Percentiles rank a stretch among this genome's conserved stretches.
These are phyloP conservation scores for Folsomia candida DNA, from an alignment of 2,888 invertebrate species.

Conservation along the genomic window DNA sequence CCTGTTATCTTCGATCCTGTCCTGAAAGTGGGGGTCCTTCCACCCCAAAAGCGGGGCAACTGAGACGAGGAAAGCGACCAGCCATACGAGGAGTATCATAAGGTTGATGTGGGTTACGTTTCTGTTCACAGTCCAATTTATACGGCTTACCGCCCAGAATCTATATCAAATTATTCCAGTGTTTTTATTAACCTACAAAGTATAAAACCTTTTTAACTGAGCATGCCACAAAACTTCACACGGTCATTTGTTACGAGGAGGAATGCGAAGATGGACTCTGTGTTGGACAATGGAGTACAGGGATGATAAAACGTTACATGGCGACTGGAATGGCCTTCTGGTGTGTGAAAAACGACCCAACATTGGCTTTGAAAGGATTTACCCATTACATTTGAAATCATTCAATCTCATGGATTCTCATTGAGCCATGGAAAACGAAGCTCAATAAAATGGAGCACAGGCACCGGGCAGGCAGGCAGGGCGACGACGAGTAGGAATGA, in stretches of 20 bases:
- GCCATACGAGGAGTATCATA: conserved; percentile 82
- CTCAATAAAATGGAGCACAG: not conserved
- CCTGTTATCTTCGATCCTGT: conserved; percentile 61
- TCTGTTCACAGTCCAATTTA: conserved; percentile 82
- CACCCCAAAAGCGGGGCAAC: conserved; percentile 83
- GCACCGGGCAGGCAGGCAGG: too few species aligned
- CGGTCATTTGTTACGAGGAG: not conserved
- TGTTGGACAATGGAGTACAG: not conserved
- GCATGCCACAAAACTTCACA: not conserved
- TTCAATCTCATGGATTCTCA: conserved; percentile 21
- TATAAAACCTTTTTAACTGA: not conserved
- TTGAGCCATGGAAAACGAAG: conserved; percentile 8
- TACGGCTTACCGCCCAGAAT: conserved; percentile 88
- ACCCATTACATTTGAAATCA: conserved; percentile 26
- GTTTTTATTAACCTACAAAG: not conserved
- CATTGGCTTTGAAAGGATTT: conserved; percentile 44
- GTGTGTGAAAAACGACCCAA: conserved; percentile 38
- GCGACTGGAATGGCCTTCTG: conserved; percentile 16
- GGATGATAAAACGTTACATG: not conserved
- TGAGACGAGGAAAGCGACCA: conserved; percentile 76
- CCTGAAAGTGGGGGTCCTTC: conserved; percentile 67
- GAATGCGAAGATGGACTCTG: not conserved
- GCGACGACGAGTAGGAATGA: too few species aligned
- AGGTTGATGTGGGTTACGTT: conserved; percentile 72
- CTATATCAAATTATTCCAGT: conserved; percentile 54